Evolutionary conservation across 2,113 vertebrate species (phyloP).

Genomic region (Thamnophis sirtalis): DNA sequence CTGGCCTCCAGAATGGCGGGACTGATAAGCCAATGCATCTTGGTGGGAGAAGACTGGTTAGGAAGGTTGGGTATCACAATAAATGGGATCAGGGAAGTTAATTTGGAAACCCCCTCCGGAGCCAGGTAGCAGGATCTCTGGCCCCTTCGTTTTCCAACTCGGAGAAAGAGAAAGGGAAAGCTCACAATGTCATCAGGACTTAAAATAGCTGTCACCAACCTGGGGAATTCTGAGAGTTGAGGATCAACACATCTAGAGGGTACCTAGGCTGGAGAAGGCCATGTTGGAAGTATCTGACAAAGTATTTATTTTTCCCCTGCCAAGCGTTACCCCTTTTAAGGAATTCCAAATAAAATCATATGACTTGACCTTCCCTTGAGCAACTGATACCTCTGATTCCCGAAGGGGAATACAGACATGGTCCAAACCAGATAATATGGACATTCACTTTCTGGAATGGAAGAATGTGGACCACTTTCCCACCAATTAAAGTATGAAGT

Average conservation of each 20-base stretch:
- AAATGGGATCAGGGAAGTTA: not conserved
- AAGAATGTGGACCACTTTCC: not conserved
- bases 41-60: not conserved
- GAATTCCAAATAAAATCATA: conserved; percentile 35
- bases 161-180: conserved; percentile 39
- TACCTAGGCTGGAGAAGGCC: not conserved
- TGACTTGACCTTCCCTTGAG: conserved; percentile 21
- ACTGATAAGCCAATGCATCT: not conserved
- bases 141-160: conserved; percentile 24
- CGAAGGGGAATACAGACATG: not conserved
- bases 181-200: conserved; percentile 14
- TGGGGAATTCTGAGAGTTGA: not conserved
- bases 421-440: not conserved
- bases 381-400: not conserved
- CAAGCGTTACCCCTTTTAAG: not conserved
- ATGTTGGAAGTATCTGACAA: not conserved
- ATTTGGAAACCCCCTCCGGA: not conserved
- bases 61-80: not conserved
- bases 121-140: not conserved
- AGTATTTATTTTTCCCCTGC: not conserved
- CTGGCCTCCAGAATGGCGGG: not conserved
- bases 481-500: not conserved
- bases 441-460: not conserved
- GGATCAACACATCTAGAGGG: not conserved
- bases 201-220: not conserved